These are phyloP conservation scores for Prionace glauca DNA, from an alignment of 2,797 vertebrate genomes.

Conservation along the genomic window DNA sequence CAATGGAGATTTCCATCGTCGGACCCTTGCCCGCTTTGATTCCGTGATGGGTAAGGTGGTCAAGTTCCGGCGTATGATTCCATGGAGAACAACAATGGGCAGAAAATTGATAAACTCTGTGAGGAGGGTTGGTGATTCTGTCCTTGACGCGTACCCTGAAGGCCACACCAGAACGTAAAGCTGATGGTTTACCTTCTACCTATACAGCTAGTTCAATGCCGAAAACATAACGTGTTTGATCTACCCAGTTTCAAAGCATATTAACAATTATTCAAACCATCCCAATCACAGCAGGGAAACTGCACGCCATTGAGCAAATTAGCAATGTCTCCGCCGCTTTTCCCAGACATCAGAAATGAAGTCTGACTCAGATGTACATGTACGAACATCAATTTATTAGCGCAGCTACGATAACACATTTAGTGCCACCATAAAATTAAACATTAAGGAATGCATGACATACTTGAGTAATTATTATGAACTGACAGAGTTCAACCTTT, in stretches of 20 bases:
- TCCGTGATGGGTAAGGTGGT: too few species aligned
- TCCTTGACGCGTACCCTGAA: not conserved
- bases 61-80: too few species aligned
- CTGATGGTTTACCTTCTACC: not conserved
- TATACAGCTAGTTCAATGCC: not conserved
- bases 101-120: not conserved
- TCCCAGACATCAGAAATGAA: constrained; percentile 16
- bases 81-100: not conserved
- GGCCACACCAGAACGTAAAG: not conserved
- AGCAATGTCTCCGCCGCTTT: not conserved
- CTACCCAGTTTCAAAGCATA: not conserved
- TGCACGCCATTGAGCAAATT: constrained; percentile 3
- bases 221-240: not conserved
- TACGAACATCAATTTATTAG: not conserved
- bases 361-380: constrained; percentile 18
- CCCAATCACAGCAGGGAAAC: not conserved
- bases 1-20: too few species aligned
- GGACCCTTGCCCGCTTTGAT: too few species aligned
- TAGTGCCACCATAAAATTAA: constrained; percentile 34
- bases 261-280: constrained; percentile 20
- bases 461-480: constrained; percentile 25
- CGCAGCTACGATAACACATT: constrained; percentile 23
- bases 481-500: not conserved
- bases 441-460: constrained; percentile 20
- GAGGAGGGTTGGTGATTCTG: not conserved